phyloP scores from a whole-genome alignment of 1,140 invertebrate species.

The Nephotettix cincticeps region DNA sequence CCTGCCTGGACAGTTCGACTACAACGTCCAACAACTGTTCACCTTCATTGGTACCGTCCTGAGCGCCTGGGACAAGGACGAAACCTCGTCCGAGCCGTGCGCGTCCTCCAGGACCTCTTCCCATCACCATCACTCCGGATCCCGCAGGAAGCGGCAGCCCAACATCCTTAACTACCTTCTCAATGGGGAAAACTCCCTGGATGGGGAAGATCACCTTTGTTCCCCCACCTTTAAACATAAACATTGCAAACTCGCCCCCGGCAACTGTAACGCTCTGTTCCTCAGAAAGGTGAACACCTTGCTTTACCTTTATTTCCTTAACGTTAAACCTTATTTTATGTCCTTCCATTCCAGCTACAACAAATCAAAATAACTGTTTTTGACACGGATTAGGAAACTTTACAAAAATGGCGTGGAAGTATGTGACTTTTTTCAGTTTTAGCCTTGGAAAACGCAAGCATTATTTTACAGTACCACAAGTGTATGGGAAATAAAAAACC shows the following conservation, averaged over 20 bases:
- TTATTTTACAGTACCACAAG: no score
- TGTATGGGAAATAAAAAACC: no score
- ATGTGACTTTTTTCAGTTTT: no score
- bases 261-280: constrained; percentile 72
- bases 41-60: constrained; percentile 65
- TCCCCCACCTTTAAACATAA: constrained; percentile 52
- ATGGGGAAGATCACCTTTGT: constrained; percentile 36
- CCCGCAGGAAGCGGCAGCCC: background rate
- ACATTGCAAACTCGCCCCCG: constrained; percentile 70
- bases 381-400: no score
- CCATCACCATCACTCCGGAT: background rate
- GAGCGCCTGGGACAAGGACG: constrained; percentile 38
- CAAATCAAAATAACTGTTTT: no score
- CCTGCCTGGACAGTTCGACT: constrained; percentile 47
- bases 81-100: constrained; percentile 6
- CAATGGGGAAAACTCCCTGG: constrained; percentile 32
- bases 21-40: constrained; percentile 72
- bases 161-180: constrained; percentile 34
- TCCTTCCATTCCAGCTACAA: no score
- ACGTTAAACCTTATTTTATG: no score
- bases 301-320: no score
- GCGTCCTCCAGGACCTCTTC: background rate
- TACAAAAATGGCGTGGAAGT: no score
- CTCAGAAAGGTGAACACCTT: constrained; percentile 72
- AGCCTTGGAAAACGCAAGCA: no score